phyloP scores from a whole-genome alignment of 2,797 vertebrate species.

The Etheostoma nigrum region DNA sequence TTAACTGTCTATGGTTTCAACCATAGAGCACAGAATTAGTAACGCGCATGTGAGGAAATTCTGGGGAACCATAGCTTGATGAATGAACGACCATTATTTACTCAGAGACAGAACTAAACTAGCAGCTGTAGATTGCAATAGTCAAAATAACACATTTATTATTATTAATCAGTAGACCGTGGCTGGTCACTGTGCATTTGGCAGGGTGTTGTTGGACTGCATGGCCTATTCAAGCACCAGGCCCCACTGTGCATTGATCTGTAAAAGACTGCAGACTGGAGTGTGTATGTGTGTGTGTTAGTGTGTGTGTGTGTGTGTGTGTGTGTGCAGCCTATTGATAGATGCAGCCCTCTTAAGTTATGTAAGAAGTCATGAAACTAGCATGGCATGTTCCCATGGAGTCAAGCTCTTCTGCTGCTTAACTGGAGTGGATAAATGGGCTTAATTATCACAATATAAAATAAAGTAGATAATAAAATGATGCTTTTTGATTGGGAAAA shows the following conservation, averaged over 20 bases:
- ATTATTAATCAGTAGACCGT: background rate
- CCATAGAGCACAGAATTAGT: background rate
- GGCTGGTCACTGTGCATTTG: background rate
- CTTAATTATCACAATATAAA: background rate
- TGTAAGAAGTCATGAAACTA: slow-evolving; percentile 32
- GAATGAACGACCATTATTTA: background rate
- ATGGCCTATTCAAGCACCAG: slow-evolving; percentile 5
- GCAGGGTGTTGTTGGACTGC: background rate
- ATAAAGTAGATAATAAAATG: background rate
- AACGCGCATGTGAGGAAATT: slow-evolving; percentile 16
- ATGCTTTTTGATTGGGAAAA: too few species aligned
- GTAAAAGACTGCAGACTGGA: slow-evolving; percentile 23
- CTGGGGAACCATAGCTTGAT: background rate
- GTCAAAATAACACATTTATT: background rate
- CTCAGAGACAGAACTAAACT: background rate
- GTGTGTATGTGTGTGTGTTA: slow-evolving; percentile 12
- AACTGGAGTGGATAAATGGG: background rate
- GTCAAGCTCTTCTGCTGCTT: background rate
- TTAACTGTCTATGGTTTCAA: background rate
- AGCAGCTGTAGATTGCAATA: background rate
- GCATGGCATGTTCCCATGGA: slow-evolving; percentile 24
- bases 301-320: slow-evolving; percentile 13
- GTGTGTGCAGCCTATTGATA: background rate
- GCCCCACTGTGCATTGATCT: slow-evolving; percentile 24
- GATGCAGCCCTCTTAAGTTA: slow-evolving; percentile 44